Evolutionary conservation across 1,140 invertebrate genomes (phyloP).

Genomic region (Trachelipus rathkii): DNA sequence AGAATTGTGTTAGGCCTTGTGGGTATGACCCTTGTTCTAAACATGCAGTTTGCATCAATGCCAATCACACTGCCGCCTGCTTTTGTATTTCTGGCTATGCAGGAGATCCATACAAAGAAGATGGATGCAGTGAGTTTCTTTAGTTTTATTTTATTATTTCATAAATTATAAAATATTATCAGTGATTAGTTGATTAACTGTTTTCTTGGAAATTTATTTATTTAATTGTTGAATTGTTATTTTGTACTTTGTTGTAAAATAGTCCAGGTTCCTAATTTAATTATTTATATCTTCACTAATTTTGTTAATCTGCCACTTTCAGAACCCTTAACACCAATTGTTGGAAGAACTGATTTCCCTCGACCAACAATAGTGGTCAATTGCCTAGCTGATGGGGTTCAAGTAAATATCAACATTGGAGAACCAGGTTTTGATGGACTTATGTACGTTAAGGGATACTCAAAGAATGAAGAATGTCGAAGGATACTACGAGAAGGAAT

Average conservation of each 20-base stretch:
- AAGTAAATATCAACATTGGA: conserved; percentile 73
- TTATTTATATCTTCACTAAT: neutral
- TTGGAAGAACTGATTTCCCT: conserved; percentile 72
- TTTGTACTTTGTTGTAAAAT: too few species aligned
- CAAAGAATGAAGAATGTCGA: conserved; percentile 83
- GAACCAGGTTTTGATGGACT: conserved; percentile 80
- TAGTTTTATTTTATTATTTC: neutral
- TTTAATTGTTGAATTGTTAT: too few species aligned
- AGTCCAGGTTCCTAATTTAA: too few species aligned
- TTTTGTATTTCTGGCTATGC: conserved; percentile 66
- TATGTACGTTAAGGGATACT: conserved; percentile 88
- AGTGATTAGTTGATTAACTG: too few species aligned
- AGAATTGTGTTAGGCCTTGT: conserved; percentile 72
- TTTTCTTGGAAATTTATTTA: neutral
- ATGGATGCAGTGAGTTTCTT: conserved; percentile 60
- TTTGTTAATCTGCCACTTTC: neutral
- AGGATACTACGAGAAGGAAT: conserved; percentile 68
- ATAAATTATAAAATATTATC: too few species aligned
- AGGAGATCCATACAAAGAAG: conserved; percentile 61
- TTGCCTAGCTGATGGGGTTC: conserved; percentile 85
- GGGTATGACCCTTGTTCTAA: conserved; percentile 66
- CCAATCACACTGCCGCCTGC: conserved; percentile 71
- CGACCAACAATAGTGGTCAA: conserved; percentile 77
- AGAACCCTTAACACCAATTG: conserved; percentile 46
- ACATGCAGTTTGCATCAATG: conserved; percentile 72